Conservation (phyloP, 2,888 invertebrate species). For the Periphyllus acericola region DNA sequence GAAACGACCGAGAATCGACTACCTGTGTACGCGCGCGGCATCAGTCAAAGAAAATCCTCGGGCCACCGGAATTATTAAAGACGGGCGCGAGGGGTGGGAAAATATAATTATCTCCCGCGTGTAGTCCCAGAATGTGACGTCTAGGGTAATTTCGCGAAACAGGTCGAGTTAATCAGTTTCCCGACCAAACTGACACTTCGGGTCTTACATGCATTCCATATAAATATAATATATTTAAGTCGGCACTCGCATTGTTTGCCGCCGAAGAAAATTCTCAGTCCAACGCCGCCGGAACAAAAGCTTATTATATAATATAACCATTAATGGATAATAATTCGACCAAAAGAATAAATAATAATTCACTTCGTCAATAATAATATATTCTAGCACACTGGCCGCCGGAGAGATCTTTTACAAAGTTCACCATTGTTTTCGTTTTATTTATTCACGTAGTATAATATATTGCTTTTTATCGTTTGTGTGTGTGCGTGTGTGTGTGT, state of each 20-base stretch:
- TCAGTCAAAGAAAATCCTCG: background rate
- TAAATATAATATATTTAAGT: background rate
- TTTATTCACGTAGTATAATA: no score
- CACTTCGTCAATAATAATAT: background rate
- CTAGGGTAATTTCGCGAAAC: constrained; percentile 13
- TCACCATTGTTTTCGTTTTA: background rate
- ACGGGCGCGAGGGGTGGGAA: background rate
- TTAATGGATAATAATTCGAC: constrained; percentile 6
- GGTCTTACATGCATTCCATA: background rate
- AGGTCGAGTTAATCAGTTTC: constrained; percentile 12
- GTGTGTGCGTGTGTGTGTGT: no score
- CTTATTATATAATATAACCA: background rate
- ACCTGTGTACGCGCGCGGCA: background rate
- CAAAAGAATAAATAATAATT: background rate
- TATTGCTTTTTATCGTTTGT: no score
- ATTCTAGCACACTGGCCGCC: background rate
- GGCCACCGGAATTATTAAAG: constrained; percentile 1
- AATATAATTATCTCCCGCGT: background rate
- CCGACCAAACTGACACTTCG: constrained; percentile 14
- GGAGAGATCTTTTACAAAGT: background rate
- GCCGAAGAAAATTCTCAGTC: constrained; percentile 10
- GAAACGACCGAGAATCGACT: background rate
- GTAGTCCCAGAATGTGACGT: background rate
- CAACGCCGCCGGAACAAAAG: constrained; percentile 11
- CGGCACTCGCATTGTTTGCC: constrained; percentile 2